Evolutionary conservation across 1,140 invertebrate genomes (phyloP), one percentile per base, ranked within the genome.

Genomic region (Melipona quadrifasciata): DNA sequence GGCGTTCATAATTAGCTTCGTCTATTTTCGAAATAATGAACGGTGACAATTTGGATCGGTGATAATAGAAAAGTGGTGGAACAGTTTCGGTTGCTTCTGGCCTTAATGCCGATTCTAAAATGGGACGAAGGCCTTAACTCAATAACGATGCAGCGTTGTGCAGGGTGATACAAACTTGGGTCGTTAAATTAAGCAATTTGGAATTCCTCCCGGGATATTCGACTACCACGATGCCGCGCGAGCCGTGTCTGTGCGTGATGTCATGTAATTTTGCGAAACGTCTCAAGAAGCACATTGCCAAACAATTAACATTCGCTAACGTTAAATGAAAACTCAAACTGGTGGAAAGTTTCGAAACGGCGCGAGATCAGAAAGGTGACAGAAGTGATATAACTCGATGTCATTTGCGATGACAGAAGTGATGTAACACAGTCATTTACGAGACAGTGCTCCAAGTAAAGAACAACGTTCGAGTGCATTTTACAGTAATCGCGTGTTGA

Each of bases 111-210:
- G 70, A 72, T 73, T 73, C 24, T 73, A 53, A 53, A 73, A 73
- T 73, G 24, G n/a, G 27, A 73, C 19, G 47, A 17, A 73, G 19
- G n/a, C 16, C 16, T 27, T 27, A 53, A 53, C 47, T 73, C 47
- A 53, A 73, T 73, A 73, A 73, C 47, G 71, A 21, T 53, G 21
- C 47, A 21, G 4, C 34, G 71, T 51, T 51, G 53, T 19, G n/a
- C 27, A 47, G 47, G n/a, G n/a, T 53, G 47, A 72, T 72, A 72
- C 71, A 73, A 73, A 73, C n/a, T 73, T 73, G 19, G 21, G 24
- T 73, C 71, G 71, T 73, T 27, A 73, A 73, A 47, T 73, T 73
- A 73, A 53, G 47, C 47, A 53, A 73, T 53, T 73, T 73, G 16
- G n/a, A 73, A 53, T 73, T 27, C 71, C 71, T 53, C 24, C 8